Evolutionary conservation across 2,888 invertebrate genomes (phyloP).

Genomic region (Dusona sp.): DNA sequence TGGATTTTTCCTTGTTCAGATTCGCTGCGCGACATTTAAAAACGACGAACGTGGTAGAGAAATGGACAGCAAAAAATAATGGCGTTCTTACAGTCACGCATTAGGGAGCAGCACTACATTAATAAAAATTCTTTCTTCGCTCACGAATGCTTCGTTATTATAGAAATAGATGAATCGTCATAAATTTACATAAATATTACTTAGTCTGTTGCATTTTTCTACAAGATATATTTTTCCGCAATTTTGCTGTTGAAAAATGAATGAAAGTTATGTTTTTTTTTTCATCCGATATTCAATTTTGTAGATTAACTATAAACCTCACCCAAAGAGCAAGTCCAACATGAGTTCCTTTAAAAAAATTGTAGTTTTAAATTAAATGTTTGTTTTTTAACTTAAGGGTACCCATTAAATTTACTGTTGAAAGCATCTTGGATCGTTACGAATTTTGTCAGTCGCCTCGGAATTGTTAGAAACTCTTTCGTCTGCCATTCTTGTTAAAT

Average conservation of each 20-base stretch:
- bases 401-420: background rate
- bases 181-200: background rate
- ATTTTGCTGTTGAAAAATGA: background rate
- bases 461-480: background rate
- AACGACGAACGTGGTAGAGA: background rate
- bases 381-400: background rate
- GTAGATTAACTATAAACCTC: background rate
- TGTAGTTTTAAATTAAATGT: background rate
- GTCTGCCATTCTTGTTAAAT: slow-evolving; percentile 1
- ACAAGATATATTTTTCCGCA: background rate
- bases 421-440: slow-evolving; percentile 4
- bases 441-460: background rate
- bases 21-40: slow-evolving; percentile 6
- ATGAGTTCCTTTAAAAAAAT: background rate
- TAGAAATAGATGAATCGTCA: background rate
- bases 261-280: background rate
- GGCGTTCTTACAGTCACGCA: background rate
- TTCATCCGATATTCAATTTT: background rate
- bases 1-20: background rate
- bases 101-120: background rate
- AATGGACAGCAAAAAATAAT: slow-evolving; percentile 7
- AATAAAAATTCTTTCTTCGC: background rate
- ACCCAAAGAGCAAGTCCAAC: background rate
- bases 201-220: background rate
- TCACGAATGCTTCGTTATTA: background rate